These are phyloP conservation scores for Botia kubotai DNA, from an alignment of 2,797 vertebrate genomes.

Conservation along the genomic window DNA sequence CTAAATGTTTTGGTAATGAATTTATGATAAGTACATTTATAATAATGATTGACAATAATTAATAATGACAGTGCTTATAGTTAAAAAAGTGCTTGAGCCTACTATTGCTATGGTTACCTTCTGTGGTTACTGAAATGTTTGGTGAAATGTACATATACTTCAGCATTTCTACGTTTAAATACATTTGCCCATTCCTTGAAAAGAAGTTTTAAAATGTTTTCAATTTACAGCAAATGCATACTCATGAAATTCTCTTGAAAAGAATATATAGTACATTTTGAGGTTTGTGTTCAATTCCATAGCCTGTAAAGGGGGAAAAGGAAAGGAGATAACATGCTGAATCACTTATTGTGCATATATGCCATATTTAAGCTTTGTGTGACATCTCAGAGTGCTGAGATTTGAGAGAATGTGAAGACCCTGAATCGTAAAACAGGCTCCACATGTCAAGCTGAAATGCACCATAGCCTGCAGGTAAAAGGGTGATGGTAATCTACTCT, in stretches of 20 bases:
- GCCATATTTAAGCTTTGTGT: slow-evolving; percentile 13
- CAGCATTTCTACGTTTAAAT: no score
- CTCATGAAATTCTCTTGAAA: slow-evolving; percentile 1
- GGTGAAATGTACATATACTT: no score
- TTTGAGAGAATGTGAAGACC: slow-evolving; percentile 25
- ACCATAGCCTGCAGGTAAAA: not conserved
- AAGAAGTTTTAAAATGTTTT: not conserved
- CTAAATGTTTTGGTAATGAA: no score
- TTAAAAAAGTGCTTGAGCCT: no score
- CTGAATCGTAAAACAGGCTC: slow-evolving; percentile 19
- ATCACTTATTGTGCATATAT: slow-evolving; percentile 11
- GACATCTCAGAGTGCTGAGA: slow-evolving; percentile 40
- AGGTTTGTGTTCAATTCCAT: slow-evolving; percentile 22
- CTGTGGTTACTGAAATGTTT: no score
- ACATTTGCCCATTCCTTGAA: not conserved
- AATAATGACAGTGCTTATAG: not conserved
- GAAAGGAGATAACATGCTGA: not conserved
- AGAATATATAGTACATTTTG: not conserved
- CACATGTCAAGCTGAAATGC: slow-evolving; percentile 18
- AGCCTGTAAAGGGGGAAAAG: not conserved
- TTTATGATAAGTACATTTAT: not conserved
- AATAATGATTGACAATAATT: no score
- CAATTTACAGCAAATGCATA: slow-evolving; percentile 1
- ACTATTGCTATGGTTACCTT: no score
- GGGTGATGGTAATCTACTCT: slow-evolving; percentile 16